These are phyloP conservation scores for Bothrops jararaca DNA, from an alignment of 2,113 vertebrate species.

Conservation along the genomic window DNA sequence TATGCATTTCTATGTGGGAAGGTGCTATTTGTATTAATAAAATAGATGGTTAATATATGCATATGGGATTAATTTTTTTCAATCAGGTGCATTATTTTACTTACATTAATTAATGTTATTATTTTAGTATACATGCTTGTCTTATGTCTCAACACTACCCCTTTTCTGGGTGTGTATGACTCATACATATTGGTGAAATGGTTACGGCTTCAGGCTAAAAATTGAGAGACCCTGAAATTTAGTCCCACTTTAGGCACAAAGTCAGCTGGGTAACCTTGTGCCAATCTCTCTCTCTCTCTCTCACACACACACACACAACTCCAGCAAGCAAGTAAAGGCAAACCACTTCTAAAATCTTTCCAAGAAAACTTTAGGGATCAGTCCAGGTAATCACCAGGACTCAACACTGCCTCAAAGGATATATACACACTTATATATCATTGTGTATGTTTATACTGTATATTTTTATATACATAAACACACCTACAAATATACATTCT, in stretches of 20 bases:
- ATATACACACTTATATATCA: background rate
- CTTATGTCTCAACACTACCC: too few species aligned
- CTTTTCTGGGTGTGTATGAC: too few species aligned
- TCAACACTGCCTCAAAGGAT: background rate
- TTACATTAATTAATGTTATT: too few species aligned
- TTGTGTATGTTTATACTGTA: too few species aligned
- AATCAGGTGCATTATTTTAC: too few species aligned
- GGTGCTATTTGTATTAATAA: too few species aligned
- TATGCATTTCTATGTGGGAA: too few species aligned
- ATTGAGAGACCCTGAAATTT: background rate
- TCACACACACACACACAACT: too few species aligned
- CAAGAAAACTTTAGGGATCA: background rate
- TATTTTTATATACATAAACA: background rate
- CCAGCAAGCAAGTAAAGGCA: background rate
- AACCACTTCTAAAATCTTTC: background rate
- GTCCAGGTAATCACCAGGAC: background rate
- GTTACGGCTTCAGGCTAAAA: background rate
- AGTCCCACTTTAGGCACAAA: background rate
- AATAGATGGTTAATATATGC: too few species aligned
- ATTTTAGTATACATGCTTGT: too few species aligned
- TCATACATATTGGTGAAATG: background rate
- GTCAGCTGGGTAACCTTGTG: background rate
- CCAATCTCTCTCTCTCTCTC: background rate
- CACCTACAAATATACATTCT: background rate
- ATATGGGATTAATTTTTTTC: too few species aligned